Evolutionary conservation across 2,113 vertebrate genomes (phyloP), one percentile per base, ranked within the genome.

Genomic region (Rhinopomastus cyanomelas): DNA sequence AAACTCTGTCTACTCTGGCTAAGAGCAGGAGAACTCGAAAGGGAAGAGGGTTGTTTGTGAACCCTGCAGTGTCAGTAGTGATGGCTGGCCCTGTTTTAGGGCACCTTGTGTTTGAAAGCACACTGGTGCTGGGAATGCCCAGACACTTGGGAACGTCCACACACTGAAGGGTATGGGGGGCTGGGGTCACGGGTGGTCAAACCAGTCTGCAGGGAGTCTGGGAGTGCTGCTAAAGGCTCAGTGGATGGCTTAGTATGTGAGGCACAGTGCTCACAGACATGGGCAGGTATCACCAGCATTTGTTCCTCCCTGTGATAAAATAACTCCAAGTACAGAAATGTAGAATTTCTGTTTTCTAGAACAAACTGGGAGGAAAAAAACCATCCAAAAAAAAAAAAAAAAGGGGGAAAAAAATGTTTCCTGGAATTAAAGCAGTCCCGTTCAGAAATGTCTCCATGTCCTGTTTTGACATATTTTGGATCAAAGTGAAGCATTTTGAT

Each of bases 401-500:
- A 89, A n/a, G 3, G 61, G 52, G 56, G 67, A 93, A 83, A 26
- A 91, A 91, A 86, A 49, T 53, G 74, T 92, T 95, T 94, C 92
- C 95, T 95, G 90, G 92, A 96, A 92, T 94, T 92, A 75, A 72
- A 83, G 42, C 29, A 93, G 73, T 86, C 74, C 22, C 88, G 62
- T 86, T 94, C 81, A 78, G 69, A 94, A 94, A 92, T 39, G 73
- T 68, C 77, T 92, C 71, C 2, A 0, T 92, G 65, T 81, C 90
- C 84, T 71, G 49, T 88, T 94, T 93, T 84, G 94, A 90, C 90
- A 44, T 84, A 91, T 94, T 90, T 92, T 93, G 90, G 94, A 95
- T 95, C 90, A 95, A 93, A 93, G 83, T 83, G 86, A 95, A 94
- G 86, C 86, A 64, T 92, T 95, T 92, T 94, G 90, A 93, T 77